Conservation (phyloP, 2,797 vertebrate genomes). For the Glossophaga mutica region DNA sequence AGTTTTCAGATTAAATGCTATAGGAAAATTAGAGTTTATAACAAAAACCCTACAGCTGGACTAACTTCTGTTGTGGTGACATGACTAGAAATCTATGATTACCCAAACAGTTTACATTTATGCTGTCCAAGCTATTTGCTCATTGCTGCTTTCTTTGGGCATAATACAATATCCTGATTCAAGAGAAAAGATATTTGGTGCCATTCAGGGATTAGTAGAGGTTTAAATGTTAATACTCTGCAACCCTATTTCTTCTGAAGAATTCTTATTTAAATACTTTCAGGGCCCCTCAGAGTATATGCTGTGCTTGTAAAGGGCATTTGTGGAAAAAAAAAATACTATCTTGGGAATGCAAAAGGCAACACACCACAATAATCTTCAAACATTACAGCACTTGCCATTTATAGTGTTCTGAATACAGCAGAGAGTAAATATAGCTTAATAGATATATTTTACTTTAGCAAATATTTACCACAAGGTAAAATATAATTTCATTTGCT, state of each 20-base stretch:
- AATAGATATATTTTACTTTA: constrained; percentile 15
- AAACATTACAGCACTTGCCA: constrained; percentile 16
- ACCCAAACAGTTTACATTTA: constrained; percentile 55
- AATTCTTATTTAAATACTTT: constrained; percentile 79
- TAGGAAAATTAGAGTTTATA: constrained; percentile 25
- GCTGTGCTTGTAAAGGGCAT: constrained; percentile 65
- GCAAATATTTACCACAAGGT: not conserved
- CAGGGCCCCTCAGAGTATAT: constrained; percentile 10
- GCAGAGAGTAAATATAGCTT: not conserved
- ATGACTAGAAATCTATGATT: constrained; percentile 54
- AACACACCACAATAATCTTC: constrained; percentile 51
- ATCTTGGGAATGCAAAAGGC: constrained; percentile 70
- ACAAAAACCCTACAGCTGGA: constrained; percentile 9
- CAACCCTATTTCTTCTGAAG: constrained; percentile 68
- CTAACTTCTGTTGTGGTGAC: constrained; percentile 20
- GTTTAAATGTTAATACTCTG: constrained; percentile 78
- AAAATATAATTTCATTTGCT: not conserved
- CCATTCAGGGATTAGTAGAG: constrained; percentile 73
- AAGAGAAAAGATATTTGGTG: constrained; percentile 71
- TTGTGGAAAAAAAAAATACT: constrained; percentile 34
- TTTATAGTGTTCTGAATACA: not conserved
- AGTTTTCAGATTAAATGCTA: not conserved
- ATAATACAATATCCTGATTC: constrained; percentile 61
- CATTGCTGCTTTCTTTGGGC: constrained; percentile 69
- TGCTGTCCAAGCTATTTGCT: constrained; percentile 48